Base-by-base conservation (phyloP, 2,113 vertebrate genomes). In the Tychaedon coryphoeus region DNA sequence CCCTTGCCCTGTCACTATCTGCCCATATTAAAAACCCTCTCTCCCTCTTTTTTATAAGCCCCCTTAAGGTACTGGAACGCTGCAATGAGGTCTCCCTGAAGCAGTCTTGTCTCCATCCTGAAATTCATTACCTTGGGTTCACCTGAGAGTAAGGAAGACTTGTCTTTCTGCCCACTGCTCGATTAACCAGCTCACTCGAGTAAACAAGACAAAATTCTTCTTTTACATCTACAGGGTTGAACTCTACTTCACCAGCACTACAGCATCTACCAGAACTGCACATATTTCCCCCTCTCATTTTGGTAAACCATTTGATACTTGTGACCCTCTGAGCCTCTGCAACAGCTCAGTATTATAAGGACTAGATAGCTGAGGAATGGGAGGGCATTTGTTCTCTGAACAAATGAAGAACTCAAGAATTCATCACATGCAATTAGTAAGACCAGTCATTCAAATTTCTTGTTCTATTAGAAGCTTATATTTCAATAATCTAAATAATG, bases 271-370 rank as follows among this genome's bases (percentile, higher is more conserved):
- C 23, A 82, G 29, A 78, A 31, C 19, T 40, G 57, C 25, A 10
- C 2, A 2, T 10, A 14, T 6, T 17, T 20, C 12, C 9, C 22
- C 1, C 1, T 5, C 9, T 31, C 4, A 33, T 40, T 84, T 64
- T 45, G 57, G 36, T 50, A 60, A 67, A 64, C 5, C 8, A 15
- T 43, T 76, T 58, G 43, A 72, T 62, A n/a, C 11, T 43, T 71
- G 17, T 43, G 18, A 47, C 7, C 57, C 78, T 8, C 33, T 29
- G 20, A 75, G 65, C 51, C n/a, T 53, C 31, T 66, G 36, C 45
- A 75, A 38, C 25, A 66, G 48, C 53, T 60, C 65, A 40, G 9
- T 23, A 12, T 26, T 26, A 19, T 1, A 47, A 57, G 28, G 33
- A 62, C 33, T 28, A 45, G 31, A 45, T 2, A 69, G 57, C 36